Conservation (phyloP, 2,888 invertebrate species). For the Caenorhabditis sp. region DNA sequence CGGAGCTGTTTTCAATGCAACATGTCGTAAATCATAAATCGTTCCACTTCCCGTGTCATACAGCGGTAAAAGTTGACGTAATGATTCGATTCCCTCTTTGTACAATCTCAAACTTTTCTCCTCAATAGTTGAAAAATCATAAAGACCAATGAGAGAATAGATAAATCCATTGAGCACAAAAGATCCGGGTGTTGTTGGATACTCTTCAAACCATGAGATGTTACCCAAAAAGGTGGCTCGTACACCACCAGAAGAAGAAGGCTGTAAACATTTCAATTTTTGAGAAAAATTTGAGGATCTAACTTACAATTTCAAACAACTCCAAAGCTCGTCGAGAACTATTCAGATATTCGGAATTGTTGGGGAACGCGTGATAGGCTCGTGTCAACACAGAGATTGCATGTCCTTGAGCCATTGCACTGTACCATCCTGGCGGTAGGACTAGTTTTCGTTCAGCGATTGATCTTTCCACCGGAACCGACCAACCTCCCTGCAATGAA, state of each 20-base stretch:
- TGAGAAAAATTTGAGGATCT: neutral
- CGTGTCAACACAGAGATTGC: constrained; percentile 88
- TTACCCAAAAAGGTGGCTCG: constrained; percentile 76
- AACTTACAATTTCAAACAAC: constrained; percentile 76
- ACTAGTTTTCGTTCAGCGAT: constrained; percentile 80
- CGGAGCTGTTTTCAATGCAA: constrained; percentile 80
- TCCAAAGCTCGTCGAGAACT: constrained; percentile 84
- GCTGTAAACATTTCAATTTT: constrained; percentile 74
- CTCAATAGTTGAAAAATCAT: constrained; percentile 78
- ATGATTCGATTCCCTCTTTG: constrained; percentile 77
- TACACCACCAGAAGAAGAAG: constrained; percentile 79
- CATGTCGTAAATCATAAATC: constrained; percentile 92
- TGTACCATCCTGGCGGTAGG: constrained; percentile 89
- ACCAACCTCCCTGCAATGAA: constrained; percentile 90
- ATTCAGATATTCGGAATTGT: constrained; percentile 77
- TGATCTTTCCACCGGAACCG: constrained; percentile 82
- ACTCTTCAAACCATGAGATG: constrained; percentile 94
- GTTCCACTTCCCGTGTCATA: constrained; percentile 95
- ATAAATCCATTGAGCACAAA: constrained; percentile 98
- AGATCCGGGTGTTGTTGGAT: constrained; percentile 91
- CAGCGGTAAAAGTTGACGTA: constrained; percentile 85
- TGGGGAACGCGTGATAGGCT: constrained; percentile 78
- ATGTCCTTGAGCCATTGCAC: constrained; percentile 96
- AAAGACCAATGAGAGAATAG: constrained; percentile 91
- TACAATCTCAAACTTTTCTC: constrained; percentile 42